A percentile compares a stretch with the other conserved stretches of the same genome.
Evolutionary conservation across 2,888 invertebrate species (phyloP).

Genomic region (Ormyrus nitidulus): DNA sequence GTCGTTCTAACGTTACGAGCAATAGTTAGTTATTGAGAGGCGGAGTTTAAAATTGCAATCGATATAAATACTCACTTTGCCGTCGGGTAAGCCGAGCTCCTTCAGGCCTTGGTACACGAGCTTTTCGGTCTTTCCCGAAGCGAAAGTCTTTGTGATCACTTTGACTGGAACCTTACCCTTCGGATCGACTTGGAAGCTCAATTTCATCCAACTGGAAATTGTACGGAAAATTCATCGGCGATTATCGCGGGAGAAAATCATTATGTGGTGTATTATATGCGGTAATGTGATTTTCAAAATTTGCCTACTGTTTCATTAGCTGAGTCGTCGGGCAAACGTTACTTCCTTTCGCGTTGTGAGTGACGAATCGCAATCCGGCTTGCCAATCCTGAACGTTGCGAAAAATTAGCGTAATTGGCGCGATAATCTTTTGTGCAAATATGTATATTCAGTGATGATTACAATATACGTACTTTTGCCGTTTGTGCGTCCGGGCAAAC

Average conservation of each 20-base stretch:
- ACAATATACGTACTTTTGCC: slow-evolving; percentile 76
- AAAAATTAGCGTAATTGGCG: too few species aligned
- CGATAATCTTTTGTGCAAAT: too few species aligned
- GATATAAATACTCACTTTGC: slow-evolving; percentile 63
- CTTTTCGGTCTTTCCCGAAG: slow-evolving; percentile 84
- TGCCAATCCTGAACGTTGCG: slow-evolving; percentile 88
- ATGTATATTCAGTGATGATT: too few species aligned
- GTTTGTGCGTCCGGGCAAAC: slow-evolving; percentile 79
- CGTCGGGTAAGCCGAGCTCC: slow-evolving; percentile 80
- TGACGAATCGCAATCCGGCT: slow-evolving; percentile 89
- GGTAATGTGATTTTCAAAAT: not conserved
- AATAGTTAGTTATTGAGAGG: slow-evolving; percentile 7
- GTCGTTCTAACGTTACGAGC: slow-evolving; percentile 77
- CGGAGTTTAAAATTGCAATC: too few species aligned
- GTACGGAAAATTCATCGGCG: too few species aligned
- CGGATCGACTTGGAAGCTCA: slow-evolving; percentile 80
- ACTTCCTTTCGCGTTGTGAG: slow-evolving; percentile 97
- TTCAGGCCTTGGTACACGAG: slow-evolving; percentile 82
- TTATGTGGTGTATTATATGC: not conserved
- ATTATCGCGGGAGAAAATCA: not conserved
- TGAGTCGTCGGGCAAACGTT: slow-evolving; percentile 97
- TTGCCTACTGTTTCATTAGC: slow-evolving; percentile 95
- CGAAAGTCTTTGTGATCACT: slow-evolving; percentile 82
- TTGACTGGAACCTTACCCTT: slow-evolving; percentile 82
- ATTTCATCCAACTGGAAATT: slow-evolving; percentile 80